Base-by-base conservation (phyloP, 92 coral and sea anemone species). In the Chrysogorgia sp. region DNA sequence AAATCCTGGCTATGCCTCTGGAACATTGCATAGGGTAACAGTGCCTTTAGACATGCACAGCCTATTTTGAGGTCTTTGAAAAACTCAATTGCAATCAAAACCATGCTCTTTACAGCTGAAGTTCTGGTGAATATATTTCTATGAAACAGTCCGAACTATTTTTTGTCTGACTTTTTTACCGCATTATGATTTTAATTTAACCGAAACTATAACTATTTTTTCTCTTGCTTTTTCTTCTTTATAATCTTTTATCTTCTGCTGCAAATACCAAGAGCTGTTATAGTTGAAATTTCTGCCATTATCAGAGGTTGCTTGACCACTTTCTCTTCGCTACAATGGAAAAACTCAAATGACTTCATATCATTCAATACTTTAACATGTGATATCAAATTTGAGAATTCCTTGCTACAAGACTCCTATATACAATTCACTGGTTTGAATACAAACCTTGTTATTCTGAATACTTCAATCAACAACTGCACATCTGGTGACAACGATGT, bases 401-500 rank as follows among this genome's bases (percentile, higher is more conserved):
- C 62, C 28, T 50, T 50, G 24, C n/a, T 72, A 23, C 34, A 56
- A 19, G 5, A 53, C 8, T 12, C 22, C 41, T 53, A 19, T 15
- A 34, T 72, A 13, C 79, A 72, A 65, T 72, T 72, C 25, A 72
- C 50, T 1, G 79, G 79, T 9, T 17, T 72, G 19, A 72, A 72
- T 28, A 53, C 79, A 20, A 56, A 72, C 34, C 35, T 72, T 48
- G 0, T 22, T 34, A 1, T 72, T 14, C 79, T 30, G 23, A 24
- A 34, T 55, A 53, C 65, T 0, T 10, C 32, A 56, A 65, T 72
- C 23, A 15, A 31, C 17, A 25, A 53, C 65, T 72, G 79, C 37
- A 20, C 40, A n/a, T 31, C 64, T 48, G 63, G 19, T 2, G 59
- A 33, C 15, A 0, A 21, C 20, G 34, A 53, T 21, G 20, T 72